These are phyloP conservation scores for Centruroides vittatus DNA, from an alignment of 1,140 invertebrate species.

Conservation along the genomic window DNA sequence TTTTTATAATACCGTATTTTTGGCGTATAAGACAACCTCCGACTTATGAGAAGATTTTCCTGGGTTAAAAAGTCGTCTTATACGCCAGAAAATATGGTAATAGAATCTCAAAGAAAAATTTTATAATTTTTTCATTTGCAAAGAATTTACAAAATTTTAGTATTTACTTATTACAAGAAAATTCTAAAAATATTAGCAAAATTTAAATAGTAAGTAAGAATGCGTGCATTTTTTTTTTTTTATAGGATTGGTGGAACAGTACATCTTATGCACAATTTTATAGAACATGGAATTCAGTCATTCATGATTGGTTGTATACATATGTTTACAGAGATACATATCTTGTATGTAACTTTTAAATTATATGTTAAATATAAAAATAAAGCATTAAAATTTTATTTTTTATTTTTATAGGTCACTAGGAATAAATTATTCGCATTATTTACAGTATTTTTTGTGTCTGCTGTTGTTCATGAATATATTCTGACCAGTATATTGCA, in stretches of 20 bases:
- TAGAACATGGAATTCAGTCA: slow-evolving; percentile 84
- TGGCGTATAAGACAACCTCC: too few relatives aligned
- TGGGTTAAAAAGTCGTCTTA: too few relatives aligned
- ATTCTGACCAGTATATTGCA: slow-evolving; percentile 28
- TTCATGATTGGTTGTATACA: slow-evolving; percentile 85
- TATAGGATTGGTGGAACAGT: slow-evolving; percentile 95
- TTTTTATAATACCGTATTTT: too few relatives aligned
- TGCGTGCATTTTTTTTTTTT: too few relatives aligned
- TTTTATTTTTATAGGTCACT: background rate
- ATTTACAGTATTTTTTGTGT: slow-evolving; percentile 30
- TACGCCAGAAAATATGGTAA: too few relatives aligned
- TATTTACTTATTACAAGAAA: too few relatives aligned
- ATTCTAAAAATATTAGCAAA: too few relatives aligned
- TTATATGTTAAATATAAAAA: background rate
- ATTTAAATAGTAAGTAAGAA: too few relatives aligned
- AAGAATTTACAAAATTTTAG: too few relatives aligned
- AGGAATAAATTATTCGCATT: slow-evolving; percentile 15
- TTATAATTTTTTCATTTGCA: too few relatives aligned
- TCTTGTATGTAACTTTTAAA: slow-evolving; percentile 34
- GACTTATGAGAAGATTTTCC: too few relatives aligned
- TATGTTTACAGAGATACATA: slow-evolving; percentile 82
- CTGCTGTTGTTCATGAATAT: slow-evolving; percentile 36
- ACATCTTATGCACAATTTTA: slow-evolving; percentile 66
- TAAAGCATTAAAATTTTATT: background rate
- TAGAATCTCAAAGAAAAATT: too few relatives aligned